Base-by-base conservation (phyloP, 2,113 vertebrate genomes). In the Hepsetus odoe region DNA sequence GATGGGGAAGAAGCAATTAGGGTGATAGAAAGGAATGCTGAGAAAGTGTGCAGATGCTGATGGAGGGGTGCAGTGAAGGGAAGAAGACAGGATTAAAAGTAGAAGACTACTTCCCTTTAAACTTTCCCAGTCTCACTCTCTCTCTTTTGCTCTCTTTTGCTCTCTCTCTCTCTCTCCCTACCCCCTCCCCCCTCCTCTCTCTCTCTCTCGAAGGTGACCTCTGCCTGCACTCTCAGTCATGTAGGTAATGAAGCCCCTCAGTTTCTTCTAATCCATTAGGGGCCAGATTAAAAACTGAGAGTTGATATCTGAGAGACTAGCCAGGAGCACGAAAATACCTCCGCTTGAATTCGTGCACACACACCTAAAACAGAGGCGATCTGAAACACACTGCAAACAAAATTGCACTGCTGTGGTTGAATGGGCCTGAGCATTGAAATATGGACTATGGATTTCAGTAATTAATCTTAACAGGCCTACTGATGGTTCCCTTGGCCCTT, bases 201-300 rank as follows among this genome's bases (percentile, higher is more conserved):
- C 86, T 69, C 67, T 66, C 32, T 75, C 79, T n/a, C 83, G 80
- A 81, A 66, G 87, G 87, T 89, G 88, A 91, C 90, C 90, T 83
- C 81, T 72, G 85, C 78, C 76, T 61, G 87, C 87, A 85, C 86
- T 91, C 82, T 80, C 86, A 89, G 87, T 91, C 90, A 86, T 91
- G 88, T 89, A 87, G 90, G 88, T 90, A 90, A 90, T 91, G 88
- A 90, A 90, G 88, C 83, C 87, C 62, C 86, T 83, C 85, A 87
- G 88, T 91, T 87, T 85, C 80, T 5, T 87, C 89, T 93, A 92
- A 93, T 93, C 90, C 90, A 91, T 93, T 92, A 90, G 86, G 84
- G 81, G 80, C 84, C 85, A 89, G 87, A 90, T 91, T 90, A 89
- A 90, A 89, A 89, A 88, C 89, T 82, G 49, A 38, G 87, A 91